Conservation (phyloP, 2,113 vertebrate genomes). For the Lontra canadensis region DNA sequence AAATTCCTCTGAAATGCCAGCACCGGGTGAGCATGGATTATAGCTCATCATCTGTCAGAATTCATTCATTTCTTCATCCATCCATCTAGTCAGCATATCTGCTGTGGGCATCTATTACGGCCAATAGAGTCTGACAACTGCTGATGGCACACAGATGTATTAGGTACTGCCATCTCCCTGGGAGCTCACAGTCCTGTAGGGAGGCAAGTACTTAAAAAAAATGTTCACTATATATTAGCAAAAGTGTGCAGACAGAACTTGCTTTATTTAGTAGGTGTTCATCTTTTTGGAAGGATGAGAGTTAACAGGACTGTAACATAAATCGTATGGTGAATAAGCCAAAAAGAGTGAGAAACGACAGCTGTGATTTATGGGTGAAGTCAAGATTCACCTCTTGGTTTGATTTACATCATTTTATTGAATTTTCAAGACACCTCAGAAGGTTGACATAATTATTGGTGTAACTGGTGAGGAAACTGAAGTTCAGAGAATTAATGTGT, state of each 20-base stretch:
- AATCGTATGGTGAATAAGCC: background rate
- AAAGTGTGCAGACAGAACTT: background rate
- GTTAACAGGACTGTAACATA: background rate
- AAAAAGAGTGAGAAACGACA: background rate
- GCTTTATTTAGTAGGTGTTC: background rate
- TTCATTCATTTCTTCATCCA: background rate
- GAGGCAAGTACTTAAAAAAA: background rate
- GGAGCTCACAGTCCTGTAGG: background rate
- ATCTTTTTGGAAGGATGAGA: background rate
- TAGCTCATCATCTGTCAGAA: background rate
- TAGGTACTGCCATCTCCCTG: background rate
- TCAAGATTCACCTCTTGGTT: background rate
- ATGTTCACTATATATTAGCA: background rate
- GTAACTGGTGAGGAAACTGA: background rate
- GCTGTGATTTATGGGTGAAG: background rate
- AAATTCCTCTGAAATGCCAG: background rate
- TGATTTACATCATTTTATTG: background rate
- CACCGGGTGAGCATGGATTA: background rate
- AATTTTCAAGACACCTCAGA: background rate
- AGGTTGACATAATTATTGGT: background rate
- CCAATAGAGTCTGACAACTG: background rate
- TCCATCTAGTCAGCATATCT: background rate
- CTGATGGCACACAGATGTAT: background rate
- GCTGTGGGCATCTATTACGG: background rate
- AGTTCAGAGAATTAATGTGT: background rate